These are phyloP conservation scores for Notodonta dromedarius DNA, from an alignment of 2,888 invertebrate species.

Conservation along the genomic window DNA sequence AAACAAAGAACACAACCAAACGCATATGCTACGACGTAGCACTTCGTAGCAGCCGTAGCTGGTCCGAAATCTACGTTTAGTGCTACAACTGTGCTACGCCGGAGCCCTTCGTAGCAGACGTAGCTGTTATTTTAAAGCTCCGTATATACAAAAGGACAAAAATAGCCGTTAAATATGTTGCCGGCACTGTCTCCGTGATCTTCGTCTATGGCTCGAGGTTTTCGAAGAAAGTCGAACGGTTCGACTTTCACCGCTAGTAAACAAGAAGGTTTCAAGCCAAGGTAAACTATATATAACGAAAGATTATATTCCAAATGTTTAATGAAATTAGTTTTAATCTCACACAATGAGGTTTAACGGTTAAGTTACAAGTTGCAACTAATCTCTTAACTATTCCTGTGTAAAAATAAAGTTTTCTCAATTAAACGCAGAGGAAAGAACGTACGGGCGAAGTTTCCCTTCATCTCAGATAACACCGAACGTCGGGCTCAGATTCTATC, in stretches of 20 bases:
- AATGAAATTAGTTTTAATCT: constrained; percentile 10
- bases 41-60: background rate
- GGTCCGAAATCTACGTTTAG: too few species aligned
- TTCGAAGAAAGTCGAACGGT: too few species aligned
- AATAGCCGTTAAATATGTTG: too few species aligned
- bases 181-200: too few species aligned
- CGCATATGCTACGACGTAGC: background rate
- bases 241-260: too few species aligned
- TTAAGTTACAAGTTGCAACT: constrained; percentile 34
- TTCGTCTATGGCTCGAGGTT: too few species aligned
- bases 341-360: background rate
- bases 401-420: constrained; percentile 70
- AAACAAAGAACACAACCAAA: background rate
- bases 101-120: too few species aligned
- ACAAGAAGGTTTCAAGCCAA: too few species aligned
- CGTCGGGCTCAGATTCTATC: constrained; percentile 66
- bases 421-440: constrained; percentile 70
- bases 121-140: too few species aligned
- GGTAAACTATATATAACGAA: background rate
- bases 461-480: constrained; percentile 70
- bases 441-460: constrained; percentile 69
- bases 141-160: too few species aligned
- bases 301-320: background rate
- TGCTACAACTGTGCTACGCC: too few species aligned
- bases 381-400: constrained; percentile 57